phyloP scores from a whole-genome alignment of 2,797 vertebrate species.

The Xyrichtys novacula region DNA sequence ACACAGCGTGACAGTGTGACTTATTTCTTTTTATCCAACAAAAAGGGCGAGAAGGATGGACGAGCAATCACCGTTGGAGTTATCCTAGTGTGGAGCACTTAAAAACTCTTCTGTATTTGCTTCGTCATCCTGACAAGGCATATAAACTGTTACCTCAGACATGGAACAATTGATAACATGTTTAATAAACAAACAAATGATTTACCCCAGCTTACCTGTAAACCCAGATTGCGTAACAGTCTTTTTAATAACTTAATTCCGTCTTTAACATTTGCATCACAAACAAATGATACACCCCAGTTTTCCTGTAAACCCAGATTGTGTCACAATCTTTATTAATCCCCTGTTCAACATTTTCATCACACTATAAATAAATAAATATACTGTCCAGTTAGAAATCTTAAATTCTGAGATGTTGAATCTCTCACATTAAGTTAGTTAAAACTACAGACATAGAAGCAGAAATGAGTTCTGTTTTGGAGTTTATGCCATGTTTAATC shows the following conservation, averaged over 20 bases:
- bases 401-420: no score
- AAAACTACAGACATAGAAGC: background rate
- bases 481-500: slow-evolving; percentile 9
- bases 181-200: background rate
- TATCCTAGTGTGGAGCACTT: slow-evolving; percentile 9
- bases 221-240: background rate
- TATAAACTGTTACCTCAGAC: background rate
- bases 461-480: slow-evolving; percentile 11
- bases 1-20: background rate
- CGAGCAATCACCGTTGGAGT: slow-evolving; percentile 1
- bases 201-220: background rate
- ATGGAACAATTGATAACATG: background rate
- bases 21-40: slow-evolving; percentile 1
- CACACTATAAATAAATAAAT: background rate
- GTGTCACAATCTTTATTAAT: background rate
- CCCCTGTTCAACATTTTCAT: background rate
- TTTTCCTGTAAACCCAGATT: background rate
- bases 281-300: background rate
- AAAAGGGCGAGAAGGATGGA: background rate
- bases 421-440: background rate
- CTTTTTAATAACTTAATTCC: no score
- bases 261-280: background rate
- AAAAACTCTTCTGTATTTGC: slow-evolving; percentile 15
- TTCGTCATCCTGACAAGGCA: slow-evolving; percentile 23
- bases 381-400: no score